These are phyloP conservation scores for Gallinago solitaria DNA, from an alignment of 2,797 vertebrate genomes.

Conservation along the genomic window DNA sequence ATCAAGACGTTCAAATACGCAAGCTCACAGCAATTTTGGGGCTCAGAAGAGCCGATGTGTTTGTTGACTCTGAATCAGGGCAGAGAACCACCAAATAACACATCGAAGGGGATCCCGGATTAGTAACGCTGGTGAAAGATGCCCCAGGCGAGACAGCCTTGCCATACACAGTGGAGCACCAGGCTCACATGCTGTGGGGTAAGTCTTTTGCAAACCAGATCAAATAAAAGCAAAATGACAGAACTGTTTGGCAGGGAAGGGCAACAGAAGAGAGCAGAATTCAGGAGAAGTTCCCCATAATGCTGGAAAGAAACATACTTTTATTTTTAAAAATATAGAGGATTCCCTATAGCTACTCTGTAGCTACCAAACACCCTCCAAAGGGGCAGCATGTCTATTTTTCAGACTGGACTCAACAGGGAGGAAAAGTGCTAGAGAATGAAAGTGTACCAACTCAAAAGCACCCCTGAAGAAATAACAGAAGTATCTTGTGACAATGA, in stretches of 20 bases:
- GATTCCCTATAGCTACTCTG: no score
- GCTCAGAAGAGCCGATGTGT: not conserved
- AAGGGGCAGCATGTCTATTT: not conserved
- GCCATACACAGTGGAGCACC: not conserved
- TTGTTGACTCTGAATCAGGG: not conserved
- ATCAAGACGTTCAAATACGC: not conserved
- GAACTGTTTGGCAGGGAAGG: not conserved
- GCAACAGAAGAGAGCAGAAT: not conserved
- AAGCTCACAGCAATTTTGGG: not conserved
- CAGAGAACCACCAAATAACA: not conserved
- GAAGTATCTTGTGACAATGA: not conserved
- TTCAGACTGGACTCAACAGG: not conserved
- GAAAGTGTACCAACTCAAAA: not conserved
- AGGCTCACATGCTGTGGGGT: accelerated
- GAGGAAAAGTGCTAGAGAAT: not conserved
- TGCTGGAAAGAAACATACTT: not conserved
- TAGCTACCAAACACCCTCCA: not conserved
- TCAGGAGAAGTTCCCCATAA: not conserved
- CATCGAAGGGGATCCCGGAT: not conserved
- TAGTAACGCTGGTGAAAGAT: not conserved
- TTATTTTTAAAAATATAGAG: not conserved
- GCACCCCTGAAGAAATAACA: not conserved
- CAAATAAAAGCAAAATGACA: not conserved
- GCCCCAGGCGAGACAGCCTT: not conserved
- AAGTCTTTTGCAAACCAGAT: not conserved